Percentiles rank a stretch among this genome's conserved stretches.
phyloP scores from a whole-genome alignment of 1,140 invertebrate species.

The Littorina saxatilis region DNA sequence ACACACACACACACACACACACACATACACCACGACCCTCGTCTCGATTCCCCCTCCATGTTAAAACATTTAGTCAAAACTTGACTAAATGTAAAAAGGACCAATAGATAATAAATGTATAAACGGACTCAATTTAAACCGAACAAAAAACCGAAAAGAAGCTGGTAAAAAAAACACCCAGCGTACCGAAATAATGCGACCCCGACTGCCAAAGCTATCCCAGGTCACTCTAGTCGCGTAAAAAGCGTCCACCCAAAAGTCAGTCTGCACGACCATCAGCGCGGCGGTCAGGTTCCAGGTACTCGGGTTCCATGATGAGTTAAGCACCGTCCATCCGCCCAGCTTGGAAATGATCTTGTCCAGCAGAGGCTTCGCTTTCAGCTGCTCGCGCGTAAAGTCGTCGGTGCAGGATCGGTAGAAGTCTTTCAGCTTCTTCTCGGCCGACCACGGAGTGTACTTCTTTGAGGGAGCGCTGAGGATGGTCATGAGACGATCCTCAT shows the following conservation, averaged over 20 bases:
- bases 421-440: constrained; percentile 69
- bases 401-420: constrained; percentile 67
- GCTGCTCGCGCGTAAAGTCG: constrained; percentile 58
- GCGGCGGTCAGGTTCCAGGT: constrained; percentile 59
- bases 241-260: constrained; percentile 68
- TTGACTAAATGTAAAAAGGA: too few species aligned
- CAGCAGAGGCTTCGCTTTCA: constrained; percentile 58
- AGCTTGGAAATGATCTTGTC: constrained; percentile 56
- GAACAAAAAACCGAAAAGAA: too few species aligned
- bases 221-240: constrained; percentile 54
- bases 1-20: too few species aligned
- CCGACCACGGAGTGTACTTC: constrained; percentile 48
- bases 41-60: too few species aligned
- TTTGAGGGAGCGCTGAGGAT: constrained; percentile 54
- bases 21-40: too few species aligned
- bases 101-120: too few species aligned
- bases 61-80: too few species aligned
- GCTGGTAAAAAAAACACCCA: not conserved
- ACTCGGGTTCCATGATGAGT: constrained; percentile 44
- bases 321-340: constrained; percentile 68
- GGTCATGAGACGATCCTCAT: constrained; percentile 58
- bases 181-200: constrained; percentile 58
- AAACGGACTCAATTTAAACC: too few species aligned
- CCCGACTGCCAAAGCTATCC: constrained; percentile 49
- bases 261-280: constrained; percentile 62